Evolutionary conservation across 23 tunicate species (phyloP).

Genomic region (Halocynthia aurantium): DNA sequence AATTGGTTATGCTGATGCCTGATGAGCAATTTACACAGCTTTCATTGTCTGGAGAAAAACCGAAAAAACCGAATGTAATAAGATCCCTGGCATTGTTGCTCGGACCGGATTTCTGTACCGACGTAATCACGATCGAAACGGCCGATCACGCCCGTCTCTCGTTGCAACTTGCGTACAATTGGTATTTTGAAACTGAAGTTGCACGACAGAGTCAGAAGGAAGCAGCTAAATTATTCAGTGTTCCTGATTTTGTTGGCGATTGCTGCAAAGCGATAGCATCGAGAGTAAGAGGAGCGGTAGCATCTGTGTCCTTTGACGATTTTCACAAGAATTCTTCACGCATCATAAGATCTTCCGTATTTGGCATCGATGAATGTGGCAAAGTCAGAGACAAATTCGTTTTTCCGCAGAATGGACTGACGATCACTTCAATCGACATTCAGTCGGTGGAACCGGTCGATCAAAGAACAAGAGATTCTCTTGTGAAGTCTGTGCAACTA

Average conservation of each 20-base stretch:
- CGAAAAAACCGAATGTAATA: conserved; percentile 86
- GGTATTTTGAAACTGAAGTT: conserved; percentile 76
- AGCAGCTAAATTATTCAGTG: conserved; percentile 85
- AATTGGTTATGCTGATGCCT: conserved; percentile 89
- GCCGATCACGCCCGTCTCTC: conserved; percentile 95
- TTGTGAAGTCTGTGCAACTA: conserved; percentile 91
- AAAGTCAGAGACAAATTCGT: conserved; percentile 78
- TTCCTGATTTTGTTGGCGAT: conserved; percentile 97
- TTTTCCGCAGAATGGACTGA: conserved; percentile 72
- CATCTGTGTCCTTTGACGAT: conserved; percentile 91
- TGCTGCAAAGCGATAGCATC: conserved; percentile 97
- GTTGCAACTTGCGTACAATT: conserved; percentile 88
- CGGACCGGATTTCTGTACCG: conserved; percentile 98
- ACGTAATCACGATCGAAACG: conserved; percentile 87
- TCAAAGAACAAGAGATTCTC: conserved; percentile 88
- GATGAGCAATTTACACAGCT: conserved; percentile 97
- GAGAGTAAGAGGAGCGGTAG: conserved; percentile 91
- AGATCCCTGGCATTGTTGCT: conserved; percentile 80
- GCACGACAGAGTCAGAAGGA: conserved; percentile 53
- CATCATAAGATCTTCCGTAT: conserved; percentile 91
- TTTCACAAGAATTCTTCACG: conserved; percentile 95
- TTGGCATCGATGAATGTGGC: conserved; percentile 76
- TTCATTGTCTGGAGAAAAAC: conserved; percentile 93
- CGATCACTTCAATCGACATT: conserved; percentile 88
- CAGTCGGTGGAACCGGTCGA: conserved; percentile 99